Percentiles rank a stretch among this genome's conserved stretches.
Evolutionary conservation across 2,797 vertebrate species (phyloP).

Genomic region (Zalophus californianus): DNA sequence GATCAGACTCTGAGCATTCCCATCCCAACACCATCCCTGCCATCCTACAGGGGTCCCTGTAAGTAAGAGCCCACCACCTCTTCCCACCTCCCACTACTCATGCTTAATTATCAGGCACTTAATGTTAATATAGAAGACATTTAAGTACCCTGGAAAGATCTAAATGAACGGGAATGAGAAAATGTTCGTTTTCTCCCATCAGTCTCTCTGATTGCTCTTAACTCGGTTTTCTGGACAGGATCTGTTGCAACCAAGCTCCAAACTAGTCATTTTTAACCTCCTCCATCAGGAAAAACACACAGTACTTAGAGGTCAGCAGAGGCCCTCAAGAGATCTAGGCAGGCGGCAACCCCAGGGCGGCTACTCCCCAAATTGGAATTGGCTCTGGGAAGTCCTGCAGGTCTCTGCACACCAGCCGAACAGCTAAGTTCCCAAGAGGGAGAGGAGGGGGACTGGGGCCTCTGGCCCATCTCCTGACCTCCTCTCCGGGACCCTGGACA

Average conservation of each 20-base stretch:
- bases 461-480: background rate
- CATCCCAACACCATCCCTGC: background rate
- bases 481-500: background rate
- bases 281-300: slow-evolving; percentile 77
- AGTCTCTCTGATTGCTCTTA: slow-evolving; percentile 81
- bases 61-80: background rate
- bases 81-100: background rate
- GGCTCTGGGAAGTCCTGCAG: slow-evolving; percentile 47
- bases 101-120: background rate
- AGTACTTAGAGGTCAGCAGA: slow-evolving; percentile 78
- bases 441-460: background rate
- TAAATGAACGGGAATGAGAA: slow-evolving; percentile 80
- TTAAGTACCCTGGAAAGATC: slow-evolving; percentile 80
- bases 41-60: background rate
- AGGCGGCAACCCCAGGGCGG: slow-evolving; percentile 52
- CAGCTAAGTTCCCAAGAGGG: background rate
- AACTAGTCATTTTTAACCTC: slow-evolving; percentile 71
- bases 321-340: slow-evolving; percentile 72
- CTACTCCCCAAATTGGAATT: background rate
- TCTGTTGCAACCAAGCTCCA: slow-evolving; percentile 72
- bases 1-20: background rate
- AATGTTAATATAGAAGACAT: slow-evolving; percentile 78
- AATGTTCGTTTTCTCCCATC: slow-evolving; percentile 81
- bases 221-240: slow-evolving; percentile 79
- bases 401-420: background rate